A percentile compares a stretch with the other conserved stretches of the same genome.
Conservation (phyloP, 2,888 invertebrate genomes). For the Craniophora ligustri region DNA sequence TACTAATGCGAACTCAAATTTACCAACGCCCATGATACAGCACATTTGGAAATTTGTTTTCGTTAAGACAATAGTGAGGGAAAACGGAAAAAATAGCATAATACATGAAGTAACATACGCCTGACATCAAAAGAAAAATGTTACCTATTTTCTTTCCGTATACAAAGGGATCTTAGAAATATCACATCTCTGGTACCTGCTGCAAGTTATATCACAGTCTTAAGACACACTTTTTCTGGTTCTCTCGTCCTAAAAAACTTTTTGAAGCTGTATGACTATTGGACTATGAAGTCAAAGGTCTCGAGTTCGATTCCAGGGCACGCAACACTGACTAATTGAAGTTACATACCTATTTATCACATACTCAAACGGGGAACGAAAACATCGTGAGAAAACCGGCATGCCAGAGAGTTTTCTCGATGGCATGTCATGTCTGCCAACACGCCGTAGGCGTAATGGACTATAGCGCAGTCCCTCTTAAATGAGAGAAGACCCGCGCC, state of each 20-base stretch:
- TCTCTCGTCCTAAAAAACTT: conserved; percentile 42
- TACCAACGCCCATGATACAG: conserved; percentile 1
- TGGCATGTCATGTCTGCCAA: no score
- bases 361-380: no score
- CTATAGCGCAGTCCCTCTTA: no score
- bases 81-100: conserved; percentile 47
- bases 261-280: no score
- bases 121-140: conserved; percentile 57
- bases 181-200: conserved; percentile 57
- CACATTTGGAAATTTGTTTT: conserved; percentile 13
- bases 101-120: conserved; percentile 35
- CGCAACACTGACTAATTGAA: no score
- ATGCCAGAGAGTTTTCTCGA: no score
- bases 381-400: no score
- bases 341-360: no score
- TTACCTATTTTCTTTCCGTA: conserved; percentile 58
- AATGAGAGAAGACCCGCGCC: no score
- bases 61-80: conserved; percentile 41
- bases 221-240: conserved; percentile 49
- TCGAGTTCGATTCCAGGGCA: no score
- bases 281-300: no score
- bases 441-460: no score
- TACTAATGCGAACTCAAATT: conserved; percentile 10
- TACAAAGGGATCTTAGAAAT: conserved; percentile 59
- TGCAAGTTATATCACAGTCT: conserved; percentile 56